These are phyloP conservation scores for Pachyseris speciosa DNA, from an alignment of 64 coral and sea anemone genomes.

Conservation along the genomic window DNA sequence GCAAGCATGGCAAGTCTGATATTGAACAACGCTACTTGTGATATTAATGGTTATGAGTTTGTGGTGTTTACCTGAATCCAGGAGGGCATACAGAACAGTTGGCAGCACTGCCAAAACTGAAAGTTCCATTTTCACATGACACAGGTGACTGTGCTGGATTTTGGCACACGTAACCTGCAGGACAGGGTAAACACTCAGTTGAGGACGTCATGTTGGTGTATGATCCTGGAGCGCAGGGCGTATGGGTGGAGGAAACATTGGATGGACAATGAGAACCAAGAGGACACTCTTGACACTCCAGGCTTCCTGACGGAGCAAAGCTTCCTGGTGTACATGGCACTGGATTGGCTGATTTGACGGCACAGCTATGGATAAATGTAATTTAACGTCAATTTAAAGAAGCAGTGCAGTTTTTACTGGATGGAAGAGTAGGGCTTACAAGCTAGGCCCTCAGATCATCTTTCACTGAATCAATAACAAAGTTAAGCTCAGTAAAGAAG, in stretches of 20 bases:
- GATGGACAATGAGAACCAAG: slow-evolving; percentile 74
- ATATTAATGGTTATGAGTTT: too few relatives aligned
- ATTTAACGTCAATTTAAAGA: neutral
- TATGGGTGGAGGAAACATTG: slow-evolving; percentile 4
- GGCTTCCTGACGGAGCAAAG: slow-evolving; percentile 67
- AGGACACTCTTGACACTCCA: slow-evolving; percentile 59
- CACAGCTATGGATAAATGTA: slow-evolving; percentile 53
- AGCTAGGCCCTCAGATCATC: too few relatives aligned
- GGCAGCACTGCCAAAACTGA: slow-evolving; percentile 63
- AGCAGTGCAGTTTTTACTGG: too few relatives aligned
- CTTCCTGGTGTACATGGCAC: slow-evolving; percentile 52
- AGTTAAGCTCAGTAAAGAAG: too few relatives aligned
- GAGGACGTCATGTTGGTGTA: slow-evolving; percentile 53
- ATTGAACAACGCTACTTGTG: too few relatives aligned
- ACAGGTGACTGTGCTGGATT: slow-evolving; percentile 62
- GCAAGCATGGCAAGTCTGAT: too few relatives aligned
- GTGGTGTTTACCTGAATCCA: slow-evolving; percentile 69
- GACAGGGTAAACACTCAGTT: slow-evolving; percentile 68
- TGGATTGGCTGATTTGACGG: slow-evolving; percentile 66
- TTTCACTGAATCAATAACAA: too few relatives aligned
- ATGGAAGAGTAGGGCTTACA: too few relatives aligned
- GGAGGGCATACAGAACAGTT: slow-evolving; percentile 74
- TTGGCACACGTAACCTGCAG: slow-evolving; percentile 78
- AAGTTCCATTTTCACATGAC: slow-evolving; percentile 83
- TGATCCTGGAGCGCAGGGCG: slow-evolving; percentile 76